These are phyloP conservation scores for Dicranocentrus wangi DNA, from an alignment of 2,888 invertebrate genomes.

Conservation along the genomic window DNA sequence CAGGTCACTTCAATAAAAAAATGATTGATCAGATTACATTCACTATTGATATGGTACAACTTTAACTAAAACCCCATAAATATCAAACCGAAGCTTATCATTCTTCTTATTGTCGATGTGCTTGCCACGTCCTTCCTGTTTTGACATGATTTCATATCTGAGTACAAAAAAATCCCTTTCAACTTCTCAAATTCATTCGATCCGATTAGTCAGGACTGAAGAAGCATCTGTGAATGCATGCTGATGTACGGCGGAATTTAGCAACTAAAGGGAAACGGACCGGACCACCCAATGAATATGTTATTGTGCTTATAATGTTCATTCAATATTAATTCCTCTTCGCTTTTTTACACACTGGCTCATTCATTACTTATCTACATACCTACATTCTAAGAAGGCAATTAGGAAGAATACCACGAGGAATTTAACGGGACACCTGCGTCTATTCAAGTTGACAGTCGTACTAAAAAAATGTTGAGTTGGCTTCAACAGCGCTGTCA, in stretches of 20 bases:
- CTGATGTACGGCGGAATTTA: neutral
- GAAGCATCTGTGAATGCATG: neutral
- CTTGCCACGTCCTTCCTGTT: neutral
- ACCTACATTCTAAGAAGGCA: conserved; percentile 24
- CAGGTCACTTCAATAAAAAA: neutral
- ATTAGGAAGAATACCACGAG: conserved; percentile 12
- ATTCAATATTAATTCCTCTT: neutral
- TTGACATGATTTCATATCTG: neutral
- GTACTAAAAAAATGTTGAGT: conserved; percentile 27
- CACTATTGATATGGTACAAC: neutral
- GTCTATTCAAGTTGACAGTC: conserved; percentile 22
- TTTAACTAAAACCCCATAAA: too few relatives aligned
- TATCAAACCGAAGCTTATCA: too few relatives aligned
- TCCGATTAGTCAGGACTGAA: conserved; percentile 12
- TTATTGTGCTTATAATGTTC: neutral
- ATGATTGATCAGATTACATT: conserved; percentile 2
- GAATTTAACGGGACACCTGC: conserved; percentile 30
- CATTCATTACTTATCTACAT: neutral
- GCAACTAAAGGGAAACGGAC: neutral
- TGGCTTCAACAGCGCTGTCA: conserved; percentile 10
- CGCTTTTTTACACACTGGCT: neutral
- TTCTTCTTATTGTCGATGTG: too few relatives aligned
- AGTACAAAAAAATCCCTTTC: neutral
- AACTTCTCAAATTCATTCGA: neutral
- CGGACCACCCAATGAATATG: conserved; percentile 38